Conservation (phyloP, 2,888 invertebrate genomes). For the Apodemia mormo region DNA sequence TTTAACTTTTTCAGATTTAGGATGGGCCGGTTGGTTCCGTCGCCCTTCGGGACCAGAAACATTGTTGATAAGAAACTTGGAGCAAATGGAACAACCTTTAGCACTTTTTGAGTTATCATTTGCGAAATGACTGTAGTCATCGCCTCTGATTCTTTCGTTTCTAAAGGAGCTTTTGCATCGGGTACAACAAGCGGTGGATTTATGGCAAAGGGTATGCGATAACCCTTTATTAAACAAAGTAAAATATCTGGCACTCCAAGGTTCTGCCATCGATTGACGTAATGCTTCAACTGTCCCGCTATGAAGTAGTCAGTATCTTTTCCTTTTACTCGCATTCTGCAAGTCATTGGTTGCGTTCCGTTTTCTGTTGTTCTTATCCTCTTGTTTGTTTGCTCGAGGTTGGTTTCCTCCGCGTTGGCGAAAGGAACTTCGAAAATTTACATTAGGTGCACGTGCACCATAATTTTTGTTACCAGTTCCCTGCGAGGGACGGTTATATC, state of each 20-base stretch:
- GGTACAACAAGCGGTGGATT: constrained; percentile 1
- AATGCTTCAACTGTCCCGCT: constrained; percentile 2
- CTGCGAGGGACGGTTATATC: constrained; percentile 14
- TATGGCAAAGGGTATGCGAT: constrained; percentile 14
- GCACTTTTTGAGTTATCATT: constrained; percentile 11
- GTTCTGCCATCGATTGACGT: constrained; percentile 8
- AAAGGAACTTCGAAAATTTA: not conserved
- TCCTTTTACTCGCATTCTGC: not conserved
- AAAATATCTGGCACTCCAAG: not conserved
- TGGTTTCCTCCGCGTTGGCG: not conserved
- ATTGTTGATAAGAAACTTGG: constrained; percentile 18
- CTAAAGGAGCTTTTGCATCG: not conserved
- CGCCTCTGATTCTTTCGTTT: constrained; percentile 11
- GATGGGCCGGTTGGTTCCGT: constrained; percentile 21
- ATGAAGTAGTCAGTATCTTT: constrained; percentile 17
- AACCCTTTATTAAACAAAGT: not conserved
- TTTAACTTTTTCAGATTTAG: constrained; percentile 22
- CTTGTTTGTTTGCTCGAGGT: not conserved
- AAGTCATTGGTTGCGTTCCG: not conserved
- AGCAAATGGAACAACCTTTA: not conserved
- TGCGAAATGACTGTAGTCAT: constrained; percentile 6
- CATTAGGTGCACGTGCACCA: not conserved
- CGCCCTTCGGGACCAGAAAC: constrained; percentile 26
- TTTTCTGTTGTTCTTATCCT: not conserved
- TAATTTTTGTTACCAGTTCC: constrained; percentile 6